phyloP scores from a whole-genome alignment of 1,140 invertebrate species.

The Probaryconus sp. region DNA sequence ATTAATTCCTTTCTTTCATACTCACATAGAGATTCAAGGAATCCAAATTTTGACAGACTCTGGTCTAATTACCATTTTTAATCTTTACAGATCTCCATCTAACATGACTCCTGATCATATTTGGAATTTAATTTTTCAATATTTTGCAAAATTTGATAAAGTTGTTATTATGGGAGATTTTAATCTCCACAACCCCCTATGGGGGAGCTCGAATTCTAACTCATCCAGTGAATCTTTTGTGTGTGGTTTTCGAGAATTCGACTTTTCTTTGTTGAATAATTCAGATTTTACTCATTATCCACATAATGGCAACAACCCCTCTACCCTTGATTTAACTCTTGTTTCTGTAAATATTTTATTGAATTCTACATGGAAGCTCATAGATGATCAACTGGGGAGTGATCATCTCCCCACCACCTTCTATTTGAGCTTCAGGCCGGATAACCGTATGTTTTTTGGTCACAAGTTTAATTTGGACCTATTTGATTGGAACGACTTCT shows the following conservation, averaged over 20 bases:
- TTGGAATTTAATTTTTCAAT: background rate
- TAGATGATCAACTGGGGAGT: constrained; percentile 10
- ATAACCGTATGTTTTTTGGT: background rate
- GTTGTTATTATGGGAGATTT: constrained; percentile 10
- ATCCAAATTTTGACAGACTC: background rate
- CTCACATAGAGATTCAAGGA: background rate
- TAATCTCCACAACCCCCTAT: constrained; percentile 5
- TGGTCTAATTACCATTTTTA: background rate
- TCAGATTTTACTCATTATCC: constrained; percentile 1
- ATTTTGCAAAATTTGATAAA: background rate
- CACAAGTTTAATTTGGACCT: background rate
- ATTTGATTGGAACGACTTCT: background rate
- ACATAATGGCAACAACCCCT: constrained; percentile 14
- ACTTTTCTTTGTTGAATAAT: background rate
- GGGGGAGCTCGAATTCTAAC: background rate
- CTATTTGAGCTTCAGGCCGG: background rate
- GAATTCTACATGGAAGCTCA: background rate
- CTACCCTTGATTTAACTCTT: constrained; percentile 4
- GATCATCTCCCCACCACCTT: constrained; percentile 6
- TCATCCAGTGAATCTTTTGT: background rate
- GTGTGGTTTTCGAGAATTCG: background rate
- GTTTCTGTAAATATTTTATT: background rate
- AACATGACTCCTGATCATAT: background rate
- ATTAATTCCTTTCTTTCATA: background rate
- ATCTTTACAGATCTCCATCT: constrained; percentile 2